Evolutionary conservation across 2,797 vertebrate species (phyloP).

Genomic region (Rhinatrema bivittatum): DNA sequence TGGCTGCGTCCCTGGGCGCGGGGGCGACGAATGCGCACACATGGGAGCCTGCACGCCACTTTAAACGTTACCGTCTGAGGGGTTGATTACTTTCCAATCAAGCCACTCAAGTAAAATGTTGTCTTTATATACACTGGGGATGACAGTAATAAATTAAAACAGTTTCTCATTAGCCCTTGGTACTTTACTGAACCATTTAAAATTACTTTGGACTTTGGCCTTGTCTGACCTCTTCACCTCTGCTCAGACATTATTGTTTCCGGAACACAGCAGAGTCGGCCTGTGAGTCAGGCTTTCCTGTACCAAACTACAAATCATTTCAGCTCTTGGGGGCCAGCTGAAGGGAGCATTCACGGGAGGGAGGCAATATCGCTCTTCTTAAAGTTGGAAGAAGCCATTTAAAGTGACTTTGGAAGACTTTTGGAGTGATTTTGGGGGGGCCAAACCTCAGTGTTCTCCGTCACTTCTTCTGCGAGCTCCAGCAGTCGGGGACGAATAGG

Average conservation of each 20-base stretch:
- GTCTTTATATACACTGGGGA: conserved; percentile 44
- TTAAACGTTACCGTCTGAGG: too few species aligned
- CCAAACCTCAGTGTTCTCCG: too few species aligned
- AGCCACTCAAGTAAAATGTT: conserved; percentile 35
- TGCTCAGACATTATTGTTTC: conserved; percentile 36
- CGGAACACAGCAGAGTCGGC: conserved; percentile 9
- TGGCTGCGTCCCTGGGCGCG: too few species aligned
- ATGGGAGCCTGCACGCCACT: too few species aligned
- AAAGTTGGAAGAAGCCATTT: too few species aligned
- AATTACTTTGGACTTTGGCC: conserved; percentile 51
- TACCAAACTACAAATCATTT: conserved; percentile 20
- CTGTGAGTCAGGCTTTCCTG: conserved; percentile 20
- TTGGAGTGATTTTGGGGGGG: too few species aligned
- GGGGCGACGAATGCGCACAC: too few species aligned
- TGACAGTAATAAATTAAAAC: conserved; percentile 51
- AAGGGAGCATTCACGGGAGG: too few species aligned
- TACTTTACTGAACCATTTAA: conserved; percentile 47
- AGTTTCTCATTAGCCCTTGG: conserved; percentile 37
- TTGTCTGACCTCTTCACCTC: conserved; percentile 42
- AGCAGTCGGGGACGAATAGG: too few species aligned
- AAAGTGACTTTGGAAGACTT: too few species aligned
- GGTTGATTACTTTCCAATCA: conserved; percentile 49
- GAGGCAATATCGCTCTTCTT: too few species aligned
- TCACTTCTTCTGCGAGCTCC: too few species aligned
- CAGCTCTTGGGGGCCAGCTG: background rate